Conservation (phyloP, 2,888 invertebrate genomes). For the Schizaphis graminum region DNA sequence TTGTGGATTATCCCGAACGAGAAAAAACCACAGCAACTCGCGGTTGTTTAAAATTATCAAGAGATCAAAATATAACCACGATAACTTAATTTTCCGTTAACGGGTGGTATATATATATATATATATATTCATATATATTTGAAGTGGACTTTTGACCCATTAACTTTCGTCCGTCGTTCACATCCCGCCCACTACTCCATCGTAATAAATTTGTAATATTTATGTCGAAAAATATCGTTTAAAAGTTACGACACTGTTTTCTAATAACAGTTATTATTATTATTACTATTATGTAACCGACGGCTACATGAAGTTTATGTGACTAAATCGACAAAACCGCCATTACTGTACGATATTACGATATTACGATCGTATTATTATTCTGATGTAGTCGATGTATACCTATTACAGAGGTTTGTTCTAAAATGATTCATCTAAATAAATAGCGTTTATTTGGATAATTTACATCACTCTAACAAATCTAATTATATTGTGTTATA, state of each 20-base stretch:
- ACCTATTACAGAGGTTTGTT: neutral
- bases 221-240: slow-evolving; percentile 57
- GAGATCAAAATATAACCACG: slow-evolving; percentile 47
- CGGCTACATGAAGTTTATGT: neutral
- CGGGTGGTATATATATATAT: neutral
- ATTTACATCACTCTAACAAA: too few relatives aligned
- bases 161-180: slow-evolving; percentile 36
- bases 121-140: neutral
- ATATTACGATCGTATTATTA: slow-evolving; percentile 31
- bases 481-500: neutral
- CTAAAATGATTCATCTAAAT: neutral
- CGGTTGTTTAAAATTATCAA: slow-evolving; percentile 31
- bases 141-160: slow-evolving; percentile 37
- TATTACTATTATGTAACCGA: slow-evolving; percentile 37
- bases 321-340: slow-evolving; percentile 39
- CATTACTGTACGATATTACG: neutral
- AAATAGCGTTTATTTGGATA: too few relatives aligned
- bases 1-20: slow-evolving; percentile 17
- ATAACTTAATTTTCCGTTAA: slow-evolving; percentile 57
- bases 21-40: neutral
- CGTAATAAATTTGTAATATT: slow-evolving; percentile 47
- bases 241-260: slow-evolving; percentile 51
- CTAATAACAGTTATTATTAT: slow-evolving; percentile 37
- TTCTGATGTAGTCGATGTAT: neutral
- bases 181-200: too few relatives aligned